Evolutionary conservation across 2,113 vertebrate species (phyloP).

Genomic region (Dicerorhinus sumatrensis): DNA sequence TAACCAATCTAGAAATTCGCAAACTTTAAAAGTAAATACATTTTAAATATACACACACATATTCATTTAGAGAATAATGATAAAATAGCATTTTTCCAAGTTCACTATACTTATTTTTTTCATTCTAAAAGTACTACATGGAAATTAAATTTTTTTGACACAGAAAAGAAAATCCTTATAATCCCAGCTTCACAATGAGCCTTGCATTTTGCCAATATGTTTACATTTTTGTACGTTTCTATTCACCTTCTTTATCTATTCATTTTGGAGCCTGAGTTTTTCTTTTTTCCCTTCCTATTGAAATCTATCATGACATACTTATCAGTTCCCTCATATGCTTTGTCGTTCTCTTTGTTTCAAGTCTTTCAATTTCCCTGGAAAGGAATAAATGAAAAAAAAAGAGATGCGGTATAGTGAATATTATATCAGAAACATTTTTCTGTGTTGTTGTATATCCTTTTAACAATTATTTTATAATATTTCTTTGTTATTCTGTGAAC

Average conservation of each 20-base stretch:
- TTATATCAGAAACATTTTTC: background rate
- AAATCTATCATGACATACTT: background rate
- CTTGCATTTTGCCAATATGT: background rate
- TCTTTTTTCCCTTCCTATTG: background rate
- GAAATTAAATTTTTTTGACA: background rate
- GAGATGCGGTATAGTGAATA: background rate
- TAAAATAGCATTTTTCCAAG: background rate
- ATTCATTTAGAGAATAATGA: background rate
- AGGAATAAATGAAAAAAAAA: background rate
- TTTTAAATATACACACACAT: background rate
- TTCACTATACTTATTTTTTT: background rate
- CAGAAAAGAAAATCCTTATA: slow-evolving; percentile 14
- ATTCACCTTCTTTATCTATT: background rate
- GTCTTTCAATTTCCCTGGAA: background rate
- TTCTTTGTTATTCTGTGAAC: background rate
- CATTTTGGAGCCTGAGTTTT: background rate
- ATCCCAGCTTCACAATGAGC: background rate
- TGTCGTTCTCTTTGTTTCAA: background rate
- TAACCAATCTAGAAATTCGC: background rate
- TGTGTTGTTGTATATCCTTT: background rate
- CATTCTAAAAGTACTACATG: background rate
- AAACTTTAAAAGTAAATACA: background rate
- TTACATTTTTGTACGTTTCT: background rate
- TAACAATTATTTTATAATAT: background rate
- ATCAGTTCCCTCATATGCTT: background rate